These are phyloP conservation scores for Psilanteris sp. DNA, from an alignment of 1,140 invertebrate species.

Conservation along the genomic window DNA sequence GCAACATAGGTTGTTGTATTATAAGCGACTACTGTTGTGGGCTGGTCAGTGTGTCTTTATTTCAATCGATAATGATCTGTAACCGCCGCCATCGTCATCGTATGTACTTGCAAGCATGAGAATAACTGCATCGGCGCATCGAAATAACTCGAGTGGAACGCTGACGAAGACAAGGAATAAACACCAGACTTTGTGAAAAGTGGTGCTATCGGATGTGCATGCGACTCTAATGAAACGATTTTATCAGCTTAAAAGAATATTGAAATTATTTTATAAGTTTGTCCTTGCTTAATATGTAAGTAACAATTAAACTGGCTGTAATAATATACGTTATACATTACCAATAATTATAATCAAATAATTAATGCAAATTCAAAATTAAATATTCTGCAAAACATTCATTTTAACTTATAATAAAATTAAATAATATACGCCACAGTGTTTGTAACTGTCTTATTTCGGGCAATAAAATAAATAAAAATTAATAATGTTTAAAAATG, in stretches of 20 bases:
- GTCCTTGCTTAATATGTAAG: not conserved
- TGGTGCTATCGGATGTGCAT: slow-evolving; percentile 32
- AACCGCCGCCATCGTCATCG: slow-evolving; percentile 69
- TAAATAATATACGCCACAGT: no score
- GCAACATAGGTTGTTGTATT: slow-evolving; percentile 71
- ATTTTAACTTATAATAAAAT: no score
- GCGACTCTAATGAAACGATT: slow-evolving; percentile 44
- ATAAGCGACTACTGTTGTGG: slow-evolving; percentile 66
- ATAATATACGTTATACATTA: no score
- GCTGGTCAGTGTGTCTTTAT: slow-evolving; percentile 65
- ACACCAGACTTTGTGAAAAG: slow-evolving; percentile 45
- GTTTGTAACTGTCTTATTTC: no score
- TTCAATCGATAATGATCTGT: slow-evolving; percentile 78
- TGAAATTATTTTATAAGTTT: slow-evolving; percentile 14
- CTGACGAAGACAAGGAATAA: slow-evolving; percentile 57
- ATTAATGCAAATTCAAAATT: no score
- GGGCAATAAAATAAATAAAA: no score
- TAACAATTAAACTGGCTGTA: no score
- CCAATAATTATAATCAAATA: no score
- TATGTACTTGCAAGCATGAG: slow-evolving; percentile 56
- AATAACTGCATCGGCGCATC: slow-evolving; percentile 59
- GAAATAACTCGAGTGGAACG: slow-evolving; percentile 59
- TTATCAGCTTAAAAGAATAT: slow-evolving; percentile 56
- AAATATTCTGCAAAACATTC: no score
- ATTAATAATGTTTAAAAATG: no score